These are phyloP conservation scores for Todiramphus saurophagus DNA, from an alignment of 2,113 vertebrate species.

Conservation along the genomic window DNA sequence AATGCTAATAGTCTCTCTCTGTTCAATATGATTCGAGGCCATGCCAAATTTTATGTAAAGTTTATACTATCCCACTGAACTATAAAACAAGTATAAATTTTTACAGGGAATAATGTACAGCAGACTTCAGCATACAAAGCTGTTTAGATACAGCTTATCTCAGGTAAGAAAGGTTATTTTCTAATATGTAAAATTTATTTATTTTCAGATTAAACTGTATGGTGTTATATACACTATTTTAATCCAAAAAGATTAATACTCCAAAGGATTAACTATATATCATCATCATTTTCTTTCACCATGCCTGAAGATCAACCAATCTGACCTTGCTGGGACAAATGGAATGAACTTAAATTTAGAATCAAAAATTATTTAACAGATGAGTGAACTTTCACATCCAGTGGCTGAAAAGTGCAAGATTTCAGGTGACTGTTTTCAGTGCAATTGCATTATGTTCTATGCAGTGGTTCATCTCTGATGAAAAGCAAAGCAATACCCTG, in stretches of 20 bases:
- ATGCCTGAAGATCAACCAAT: not conserved
- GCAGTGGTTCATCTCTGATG: not conserved
- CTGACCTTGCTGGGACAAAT: not conserved
- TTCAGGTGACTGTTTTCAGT: not conserved
- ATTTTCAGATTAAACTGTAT: not conserved
- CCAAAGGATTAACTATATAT: not conserved
- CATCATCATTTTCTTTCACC: not conserved
- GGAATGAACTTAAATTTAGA: not conserved
- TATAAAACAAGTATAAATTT: not conserved
- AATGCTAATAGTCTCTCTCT: slow-evolving; percentile 14
- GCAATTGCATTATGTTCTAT: not conserved
- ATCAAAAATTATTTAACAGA: not conserved
- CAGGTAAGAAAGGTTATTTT: not conserved
- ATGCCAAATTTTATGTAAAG: not conserved
- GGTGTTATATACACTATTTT: not conserved
- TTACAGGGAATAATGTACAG: not conserved
- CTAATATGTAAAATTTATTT: not conserved
- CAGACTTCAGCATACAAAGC: not conserved
- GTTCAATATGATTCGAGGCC: slow-evolving; percentile 35
- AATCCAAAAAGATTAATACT: not conserved
- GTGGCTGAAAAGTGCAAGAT: not conserved
- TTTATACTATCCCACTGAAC: not conserved
- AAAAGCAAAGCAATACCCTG: not conserved
- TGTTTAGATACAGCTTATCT: not conserved
- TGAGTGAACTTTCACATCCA: not conserved